phyloP scores from a whole-genome alignment of 2,888 invertebrate genomes.

The Ctena decussata region DNA sequence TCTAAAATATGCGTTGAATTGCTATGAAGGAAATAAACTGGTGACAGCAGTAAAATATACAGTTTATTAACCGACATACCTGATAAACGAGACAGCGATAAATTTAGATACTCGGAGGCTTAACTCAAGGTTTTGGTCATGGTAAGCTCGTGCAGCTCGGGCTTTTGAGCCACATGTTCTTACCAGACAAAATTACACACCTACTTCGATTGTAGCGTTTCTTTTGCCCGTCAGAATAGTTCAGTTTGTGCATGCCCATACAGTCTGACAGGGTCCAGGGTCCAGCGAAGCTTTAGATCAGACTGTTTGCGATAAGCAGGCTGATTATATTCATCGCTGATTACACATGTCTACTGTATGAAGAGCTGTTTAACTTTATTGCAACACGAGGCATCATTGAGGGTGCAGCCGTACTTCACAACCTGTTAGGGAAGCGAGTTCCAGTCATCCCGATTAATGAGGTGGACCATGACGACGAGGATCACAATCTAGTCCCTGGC shows the following conservation, averaged over 20 bases:
- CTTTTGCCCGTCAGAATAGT: not conserved
- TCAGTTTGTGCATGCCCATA: not conserved
- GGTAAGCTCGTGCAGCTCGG: too few species aligned
- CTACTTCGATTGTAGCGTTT: too few species aligned
- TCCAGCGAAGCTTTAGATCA: not conserved
- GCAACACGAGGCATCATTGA: conserved; percentile 36
- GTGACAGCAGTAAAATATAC: too few species aligned
- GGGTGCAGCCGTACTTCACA: conserved; percentile 42
- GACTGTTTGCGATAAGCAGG: not conserved
- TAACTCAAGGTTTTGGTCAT: too few species aligned
- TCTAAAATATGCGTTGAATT: too few species aligned
- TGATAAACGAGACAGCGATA: too few species aligned
- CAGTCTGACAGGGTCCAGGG: too few species aligned
- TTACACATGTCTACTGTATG: not conserved
- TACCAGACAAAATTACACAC: too few species aligned
- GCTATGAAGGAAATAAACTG: too few species aligned
- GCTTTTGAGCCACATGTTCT: too few species aligned
- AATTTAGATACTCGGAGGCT: too few species aligned
- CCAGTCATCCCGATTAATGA: conserved; percentile 38
- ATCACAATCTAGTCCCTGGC: conserved; percentile 41
- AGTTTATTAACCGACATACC: too few species aligned
- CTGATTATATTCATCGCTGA: not conserved
- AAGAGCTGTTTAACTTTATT: not conserved
- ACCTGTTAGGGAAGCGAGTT: conserved; percentile 43
- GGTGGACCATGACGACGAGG: conserved; percentile 47